Evolutionary conservation across 92 coral and sea anemone genomes (phyloP).

Genomic region (Ricordea florida): DNA sequence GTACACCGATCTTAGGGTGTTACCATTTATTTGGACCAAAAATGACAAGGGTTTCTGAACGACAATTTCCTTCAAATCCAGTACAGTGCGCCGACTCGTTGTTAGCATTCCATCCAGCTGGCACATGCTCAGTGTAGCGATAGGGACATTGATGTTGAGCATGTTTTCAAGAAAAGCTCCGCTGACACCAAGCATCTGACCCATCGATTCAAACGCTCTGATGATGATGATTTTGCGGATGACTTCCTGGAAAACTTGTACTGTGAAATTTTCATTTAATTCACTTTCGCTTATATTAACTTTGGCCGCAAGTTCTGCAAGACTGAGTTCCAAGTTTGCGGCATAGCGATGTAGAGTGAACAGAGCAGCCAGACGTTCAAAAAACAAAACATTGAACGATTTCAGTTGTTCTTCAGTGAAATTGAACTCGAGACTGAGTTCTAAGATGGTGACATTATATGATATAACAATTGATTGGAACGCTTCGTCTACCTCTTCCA

Average conservation of each 20-base stretch:
- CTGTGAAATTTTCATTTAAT: conserved; percentile 23
- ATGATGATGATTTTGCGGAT: conserved; percentile 18
- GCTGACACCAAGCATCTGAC: conserved; percentile 32
- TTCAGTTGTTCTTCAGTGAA: not conserved
- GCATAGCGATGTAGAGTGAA: conserved; percentile 39
- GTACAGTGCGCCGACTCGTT: conserved; percentile 17
- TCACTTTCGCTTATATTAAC: conserved; percentile 9
- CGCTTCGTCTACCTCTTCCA: not conserved
- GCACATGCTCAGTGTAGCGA: not conserved
- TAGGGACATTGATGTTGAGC: not conserved
- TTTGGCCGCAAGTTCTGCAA: conserved; percentile 8
- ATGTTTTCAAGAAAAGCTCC: not conserved
- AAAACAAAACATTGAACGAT: too few relatives aligned
- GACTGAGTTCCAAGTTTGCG: not conserved
- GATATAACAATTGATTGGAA: not conserved
- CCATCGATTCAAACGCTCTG: conserved; percentile 25
- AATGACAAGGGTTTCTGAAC: conserved; percentile 14
- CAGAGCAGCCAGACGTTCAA: too few relatives aligned
- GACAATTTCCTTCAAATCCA: conserved; percentile 1
- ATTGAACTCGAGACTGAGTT: not conserved
- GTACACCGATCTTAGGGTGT: conserved; percentile 6
- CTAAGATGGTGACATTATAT: conserved; percentile 4
- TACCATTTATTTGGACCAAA: conserved; percentile 6
- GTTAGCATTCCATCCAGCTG: conserved; percentile 6
- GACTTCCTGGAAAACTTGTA: conserved; percentile 37